Conservation (phyloP, 1,140 invertebrate genomes). For the Battus philenor region DNA sequence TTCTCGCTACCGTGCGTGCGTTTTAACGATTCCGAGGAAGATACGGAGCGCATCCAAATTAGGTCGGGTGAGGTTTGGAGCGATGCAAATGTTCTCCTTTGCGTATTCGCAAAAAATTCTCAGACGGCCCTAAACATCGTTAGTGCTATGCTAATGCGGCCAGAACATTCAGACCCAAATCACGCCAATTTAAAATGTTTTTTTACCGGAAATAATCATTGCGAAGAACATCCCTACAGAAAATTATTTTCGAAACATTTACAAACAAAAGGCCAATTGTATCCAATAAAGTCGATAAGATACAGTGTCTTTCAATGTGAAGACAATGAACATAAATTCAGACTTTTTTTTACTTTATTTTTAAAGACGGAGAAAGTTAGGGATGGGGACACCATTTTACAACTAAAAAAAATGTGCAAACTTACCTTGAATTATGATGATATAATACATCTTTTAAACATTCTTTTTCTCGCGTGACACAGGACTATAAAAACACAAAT, state of each 20-base stretch:
- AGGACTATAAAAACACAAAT: background rate
- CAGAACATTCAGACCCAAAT: conserved; percentile 20
- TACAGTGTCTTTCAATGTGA: conserved; percentile 19
- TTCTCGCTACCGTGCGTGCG: conserved; percentile 66
- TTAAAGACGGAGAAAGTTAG: conserved; percentile 15
- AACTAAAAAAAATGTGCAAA: conserved; percentile 5
- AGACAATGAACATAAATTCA: conserved; percentile 20
- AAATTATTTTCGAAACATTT: conserved; percentile 25
- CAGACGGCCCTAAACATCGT: conserved; percentile 49
- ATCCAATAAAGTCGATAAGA: conserved; percentile 20
- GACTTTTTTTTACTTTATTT: conserved; percentile 14
- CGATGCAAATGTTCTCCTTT: conserved; percentile 66
- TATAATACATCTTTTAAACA: background rate
- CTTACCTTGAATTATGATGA: no score
- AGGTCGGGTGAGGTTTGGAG: conserved; percentile 50
- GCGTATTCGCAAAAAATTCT: conserved; percentile 48
- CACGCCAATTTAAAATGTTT: conserved; percentile 10
- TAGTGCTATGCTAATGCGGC: conserved; percentile 49
- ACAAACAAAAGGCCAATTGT: conserved; percentile 26
- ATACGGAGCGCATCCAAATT: conserved; percentile 68
- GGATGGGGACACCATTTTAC: conserved; percentile 3
- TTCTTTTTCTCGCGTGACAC: no score
- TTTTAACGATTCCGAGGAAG: conserved; percentile 57
- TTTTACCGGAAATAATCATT: background rate
- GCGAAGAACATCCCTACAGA: conserved; percentile 16